Evolutionary conservation across 1,140 invertebrate species (phyloP), one percentile per base, ranked within the genome.

Genomic region (Hestina assimilis): DNA sequence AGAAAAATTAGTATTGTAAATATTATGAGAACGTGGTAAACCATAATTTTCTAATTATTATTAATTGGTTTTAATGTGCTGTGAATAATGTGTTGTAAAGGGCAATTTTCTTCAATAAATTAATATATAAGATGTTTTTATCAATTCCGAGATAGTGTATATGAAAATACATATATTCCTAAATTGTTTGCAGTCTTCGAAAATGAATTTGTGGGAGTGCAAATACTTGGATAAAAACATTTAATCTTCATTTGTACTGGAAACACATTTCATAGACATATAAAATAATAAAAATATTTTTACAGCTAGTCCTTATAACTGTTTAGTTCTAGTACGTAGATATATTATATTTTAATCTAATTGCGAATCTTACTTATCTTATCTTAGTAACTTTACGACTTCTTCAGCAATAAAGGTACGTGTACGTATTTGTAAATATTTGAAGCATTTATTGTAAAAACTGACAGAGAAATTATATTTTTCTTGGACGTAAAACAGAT

Each of bases 361-460:
- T 46, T 45, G 57, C 41, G 57, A 70, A 63, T 68, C 64, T 76
- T 57, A 75, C 62, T 75, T 67, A 17, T 38, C 33, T 38, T 38
- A 74, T 66, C 73, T 59, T 81, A 85, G 74, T 72, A 72, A 72
- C 62, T 72, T 72, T 73, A 79, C 60, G 62, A 69, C 75, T 83
- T 81, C 79, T 78, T 83, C 80, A 85, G 82, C 84, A 87, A 85
- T 85, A 87, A 87, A 75, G 68, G 66, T 65, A 68, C 66, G 48
- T 83, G 72, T 85, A 83, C 66, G 69, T 83, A 83, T 73, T 74
- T 85, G 82, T 85, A 85, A 85, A 85, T 87, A 87, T 72, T 71
- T 62, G 61, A 83, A 79, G 48, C 72, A 72, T 78, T 79, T 80
- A 84, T 80, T 83, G 78, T 83, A 84, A 75, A 85, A 83, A 83